phyloP scores from a whole-genome alignment of 2,888 invertebrate species.

The Patella pellucida region DNA sequence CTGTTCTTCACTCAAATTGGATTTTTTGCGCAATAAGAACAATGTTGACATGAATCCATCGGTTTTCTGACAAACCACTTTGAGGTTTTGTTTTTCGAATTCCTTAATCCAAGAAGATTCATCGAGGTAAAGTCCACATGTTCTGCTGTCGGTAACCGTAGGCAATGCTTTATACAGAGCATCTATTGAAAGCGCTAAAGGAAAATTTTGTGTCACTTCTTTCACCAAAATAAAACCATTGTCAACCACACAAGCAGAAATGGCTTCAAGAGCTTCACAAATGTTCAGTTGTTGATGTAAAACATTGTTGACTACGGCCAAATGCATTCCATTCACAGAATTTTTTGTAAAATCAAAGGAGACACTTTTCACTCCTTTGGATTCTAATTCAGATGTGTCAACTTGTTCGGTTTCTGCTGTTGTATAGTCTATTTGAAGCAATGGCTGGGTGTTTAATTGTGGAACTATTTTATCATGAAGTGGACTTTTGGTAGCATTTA shows the following conservation, averaged over 20 bases:
- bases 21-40: constrained; percentile 76
- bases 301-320: constrained; percentile 60
- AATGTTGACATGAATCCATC: constrained; percentile 75
- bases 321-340: constrained; percentile 52
- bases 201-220: constrained; percentile 69
- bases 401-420: constrained; percentile 71
- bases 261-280: constrained; percentile 42
- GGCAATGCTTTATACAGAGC: constrained; percentile 37
- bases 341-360: constrained; percentile 73
- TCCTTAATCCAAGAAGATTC: constrained; percentile 49
- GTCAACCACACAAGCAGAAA: constrained; percentile 76
- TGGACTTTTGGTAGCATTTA: constrained; percentile 63
- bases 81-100: constrained; percentile 71
- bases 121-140: constrained; percentile 49
- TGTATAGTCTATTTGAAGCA: constrained; percentile 76
- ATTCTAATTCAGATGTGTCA: constrained; percentile 66
- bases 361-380: constrained; percentile 77
- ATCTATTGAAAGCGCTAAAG: constrained; percentile 50
- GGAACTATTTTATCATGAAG: constrained; percentile 47
- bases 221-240: constrained; percentile 72
- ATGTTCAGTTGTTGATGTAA: constrained; percentile 53
- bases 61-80: constrained; percentile 77
- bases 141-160: constrained; percentile 32
- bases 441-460: constrained; percentile 79
- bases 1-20: constrained; percentile 26